These are phyloP conservation scores for Chelonia mydas DNA, from an alignment of 2,797 vertebrate genomes.

Conservation along the genomic window DNA sequence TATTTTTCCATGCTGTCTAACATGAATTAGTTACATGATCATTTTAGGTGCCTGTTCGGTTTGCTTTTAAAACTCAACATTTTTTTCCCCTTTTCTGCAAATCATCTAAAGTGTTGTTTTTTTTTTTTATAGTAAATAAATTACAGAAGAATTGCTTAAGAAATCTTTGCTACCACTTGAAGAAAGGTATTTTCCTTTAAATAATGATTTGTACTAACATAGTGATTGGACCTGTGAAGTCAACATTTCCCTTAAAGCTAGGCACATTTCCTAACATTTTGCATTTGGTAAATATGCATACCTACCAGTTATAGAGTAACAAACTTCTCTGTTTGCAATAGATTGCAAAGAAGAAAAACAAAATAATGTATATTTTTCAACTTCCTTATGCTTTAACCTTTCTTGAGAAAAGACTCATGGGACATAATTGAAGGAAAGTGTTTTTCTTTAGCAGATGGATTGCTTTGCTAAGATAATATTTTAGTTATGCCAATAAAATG, in stretches of 20 bases:
- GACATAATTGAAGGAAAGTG: slow-evolving; percentile 82
- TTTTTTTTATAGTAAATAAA: slow-evolving; percentile 28
- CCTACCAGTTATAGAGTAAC: slow-evolving; percentile 21
- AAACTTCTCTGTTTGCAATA: slow-evolving; percentile 48
- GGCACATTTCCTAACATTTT: slow-evolving; percentile 51
- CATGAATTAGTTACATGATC: slow-evolving; percentile 62
- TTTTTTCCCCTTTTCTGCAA: slow-evolving; percentile 38
- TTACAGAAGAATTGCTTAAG: slow-evolving; percentile 12
- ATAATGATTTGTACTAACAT: slow-evolving; percentile 55
- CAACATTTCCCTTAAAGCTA: slow-evolving; percentile 49
- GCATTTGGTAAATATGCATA: slow-evolving; percentile 43
- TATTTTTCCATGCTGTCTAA: slow-evolving; percentile 66
- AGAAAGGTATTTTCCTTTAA: slow-evolving; percentile 42
- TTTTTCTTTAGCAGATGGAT: slow-evolving; percentile 84
- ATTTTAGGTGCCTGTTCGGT: background rate
- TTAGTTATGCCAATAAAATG: slow-evolving; percentile 86
- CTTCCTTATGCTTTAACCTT: slow-evolving; percentile 79
- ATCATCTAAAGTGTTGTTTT: slow-evolving; percentile 21
- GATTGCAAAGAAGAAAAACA: slow-evolving; percentile 77
- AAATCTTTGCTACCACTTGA: slow-evolving; percentile 23
- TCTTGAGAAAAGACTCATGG: slow-evolving; percentile 76
- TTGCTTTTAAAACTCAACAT: slow-evolving; percentile 54
- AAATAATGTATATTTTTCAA: slow-evolving; percentile 76
- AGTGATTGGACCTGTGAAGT: slow-evolving; percentile 14
- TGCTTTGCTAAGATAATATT: slow-evolving; percentile 83